Percentiles rank a stretch among this genome's conserved stretches.
Conservation (phyloP, 2,797 vertebrate genomes). For the Trachops cirrhosus region DNA sequence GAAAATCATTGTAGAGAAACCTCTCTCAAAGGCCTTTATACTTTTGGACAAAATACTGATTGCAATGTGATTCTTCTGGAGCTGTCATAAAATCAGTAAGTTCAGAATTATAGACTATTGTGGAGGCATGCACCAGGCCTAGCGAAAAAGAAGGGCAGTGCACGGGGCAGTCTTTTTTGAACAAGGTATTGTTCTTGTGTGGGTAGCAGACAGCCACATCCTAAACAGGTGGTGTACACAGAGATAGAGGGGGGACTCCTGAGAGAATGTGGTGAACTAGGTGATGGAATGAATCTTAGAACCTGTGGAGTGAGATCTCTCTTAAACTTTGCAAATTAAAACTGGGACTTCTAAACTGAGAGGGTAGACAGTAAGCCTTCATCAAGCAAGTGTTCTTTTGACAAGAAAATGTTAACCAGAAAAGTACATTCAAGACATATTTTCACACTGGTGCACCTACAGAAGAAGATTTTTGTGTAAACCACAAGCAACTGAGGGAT, state of each 20-base stretch:
- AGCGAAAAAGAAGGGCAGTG: not conserved
- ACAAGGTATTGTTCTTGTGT: not conserved
- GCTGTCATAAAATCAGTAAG: not conserved
- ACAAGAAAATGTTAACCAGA: not conserved
- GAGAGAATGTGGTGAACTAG: not conserved
- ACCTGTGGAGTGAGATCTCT: not conserved
- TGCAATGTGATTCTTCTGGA: not conserved
- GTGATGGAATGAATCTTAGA: not conserved
- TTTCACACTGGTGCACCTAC: not conserved
- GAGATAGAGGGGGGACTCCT: not conserved
- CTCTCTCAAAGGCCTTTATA: not conserved
- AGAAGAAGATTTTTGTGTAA: not conserved
- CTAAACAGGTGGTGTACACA: not conserved
- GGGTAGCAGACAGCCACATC: fast-evolving
- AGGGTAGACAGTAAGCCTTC: not conserved
- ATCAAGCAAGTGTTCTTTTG: not conserved
- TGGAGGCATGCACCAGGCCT: not conserved
- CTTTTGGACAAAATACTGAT: not conserved
- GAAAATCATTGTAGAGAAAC: not conserved
- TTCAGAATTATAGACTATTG: not conserved
- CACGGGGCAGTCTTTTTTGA: not conserved
- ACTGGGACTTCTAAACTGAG: not conserved
- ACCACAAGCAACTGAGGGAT: not conserved
- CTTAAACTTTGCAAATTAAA: not conserved
- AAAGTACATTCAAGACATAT: not conserved